Base-by-base conservation (phyloP, 1,140 invertebrate species). In the Agrypnia vestita region DNA sequence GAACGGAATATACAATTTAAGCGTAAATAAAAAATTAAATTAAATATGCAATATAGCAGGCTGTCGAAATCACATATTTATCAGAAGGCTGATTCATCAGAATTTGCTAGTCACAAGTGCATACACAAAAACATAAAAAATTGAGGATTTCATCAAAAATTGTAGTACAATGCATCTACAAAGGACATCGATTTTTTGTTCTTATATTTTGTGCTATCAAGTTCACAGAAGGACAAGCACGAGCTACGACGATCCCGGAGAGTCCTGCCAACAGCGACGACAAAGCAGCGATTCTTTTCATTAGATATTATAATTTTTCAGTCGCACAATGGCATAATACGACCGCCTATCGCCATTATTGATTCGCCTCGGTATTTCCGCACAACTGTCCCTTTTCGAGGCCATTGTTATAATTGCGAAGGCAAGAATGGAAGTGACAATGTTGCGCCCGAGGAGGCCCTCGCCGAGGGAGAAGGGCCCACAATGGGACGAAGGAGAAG, bases 381-480 rank as follows among this genome's bases (percentile, higher is more conserved):
- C 61, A 35, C 72, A 55, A 71, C 74, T 49, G 74, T 49, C 56
- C 59, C 56, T 76, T 76, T 59, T 76, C 59, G 17, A 53, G 47
- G 55, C 53, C 75, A 80, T 80, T 80, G 79, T 80, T 61, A 80
- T 73, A 80, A 80, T 80, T 80, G 72, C 79, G 79, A 80, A 56
- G 61, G 76, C 49, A 69, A 56, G 71, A 72, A 76, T 61, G 49
- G 71, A 76, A 75, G 76, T 72, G 79, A 80, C 79, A 80, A 80
- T 80, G 72, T 49, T 56, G 49, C 64, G 67, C 80, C 80, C 71
- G 80, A 69, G 80, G 80, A 78, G 76, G 62, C 62, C 44, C 59
- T 9, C 11, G 73, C 61, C 56, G n/a, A 69, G 79, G 72, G 79
- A 80, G 69, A 35, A 6, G 21, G 53, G 15, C 56, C 53, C 25